Conservation (phyloP, 2,888 invertebrate species). For the Lithophane ornitopus region DNA sequence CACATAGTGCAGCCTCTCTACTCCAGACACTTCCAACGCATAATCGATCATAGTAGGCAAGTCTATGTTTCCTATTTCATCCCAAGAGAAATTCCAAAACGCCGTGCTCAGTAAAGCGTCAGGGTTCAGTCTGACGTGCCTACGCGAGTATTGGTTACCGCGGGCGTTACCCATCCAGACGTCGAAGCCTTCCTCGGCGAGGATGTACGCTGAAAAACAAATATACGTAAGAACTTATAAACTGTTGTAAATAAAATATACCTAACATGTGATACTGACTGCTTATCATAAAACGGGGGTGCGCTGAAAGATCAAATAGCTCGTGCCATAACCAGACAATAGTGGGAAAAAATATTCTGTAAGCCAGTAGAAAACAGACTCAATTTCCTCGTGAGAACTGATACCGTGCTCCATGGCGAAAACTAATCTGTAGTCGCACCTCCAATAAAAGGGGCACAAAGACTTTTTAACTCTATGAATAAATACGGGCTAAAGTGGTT, state of each 20-base stretch:
- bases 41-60: constrained; percentile 95
- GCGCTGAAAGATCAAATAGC: neutral
- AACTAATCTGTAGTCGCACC: neutral
- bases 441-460: neutral
- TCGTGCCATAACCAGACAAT: no score
- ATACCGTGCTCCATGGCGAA: no score
- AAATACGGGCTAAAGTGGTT: neutral
- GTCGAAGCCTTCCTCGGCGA: constrained; percentile 93
- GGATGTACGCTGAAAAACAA: constrained; percentile 80
- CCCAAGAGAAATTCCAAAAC: constrained; percentile 93
- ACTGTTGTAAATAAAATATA: neutral
- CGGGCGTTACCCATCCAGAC: constrained; percentile 96
- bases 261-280: neutral
- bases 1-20: constrained; percentile 92
- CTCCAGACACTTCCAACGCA: constrained; percentile 90
- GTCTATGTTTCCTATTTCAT: constrained; percentile 95
- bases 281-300: neutral
- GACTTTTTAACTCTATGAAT: neutral
- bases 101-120: constrained; percentile 81
- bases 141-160: constrained; percentile 93
- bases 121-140: constrained; percentile 87
- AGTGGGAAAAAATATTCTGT: no score
- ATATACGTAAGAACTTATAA: constrained; percentile 3
- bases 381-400: no score
- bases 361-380: no score